These are phyloP conservation scores for Platalea minor DNA, from an alignment of 2,797 vertebrate species.

Conservation along the genomic window DNA sequence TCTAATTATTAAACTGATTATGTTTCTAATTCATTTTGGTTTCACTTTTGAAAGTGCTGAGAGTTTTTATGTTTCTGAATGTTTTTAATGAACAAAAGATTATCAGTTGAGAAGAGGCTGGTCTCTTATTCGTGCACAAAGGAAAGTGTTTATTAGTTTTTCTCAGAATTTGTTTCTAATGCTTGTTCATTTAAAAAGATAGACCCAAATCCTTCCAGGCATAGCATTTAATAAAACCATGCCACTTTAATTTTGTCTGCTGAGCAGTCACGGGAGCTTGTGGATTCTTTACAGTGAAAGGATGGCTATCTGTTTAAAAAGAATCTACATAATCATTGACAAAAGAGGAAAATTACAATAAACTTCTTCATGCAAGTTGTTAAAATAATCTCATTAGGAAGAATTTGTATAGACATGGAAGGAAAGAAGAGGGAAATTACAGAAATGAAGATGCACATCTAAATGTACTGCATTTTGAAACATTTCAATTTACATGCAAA, in stretches of 20 bases:
- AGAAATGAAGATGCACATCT: slow-evolving; percentile 17
- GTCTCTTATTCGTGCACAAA: background rate
- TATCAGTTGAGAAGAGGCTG: background rate
- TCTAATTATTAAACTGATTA: background rate
- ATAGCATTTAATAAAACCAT: background rate
- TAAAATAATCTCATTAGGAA: slow-evolving; percentile 34
- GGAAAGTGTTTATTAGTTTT: background rate
- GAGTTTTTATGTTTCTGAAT: background rate
- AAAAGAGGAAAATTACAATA: background rate
- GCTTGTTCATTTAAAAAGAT: background rate
- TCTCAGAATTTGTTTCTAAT: background rate
- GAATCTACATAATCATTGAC: slow-evolving; percentile 11
- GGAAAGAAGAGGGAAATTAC: slow-evolving; percentile 11
- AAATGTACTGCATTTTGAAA: slow-evolving; percentile 14
- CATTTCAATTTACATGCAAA: slow-evolving; percentile 52
- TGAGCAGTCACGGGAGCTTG: background rate
- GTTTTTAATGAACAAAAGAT: background rate
- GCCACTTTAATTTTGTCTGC: background rate
- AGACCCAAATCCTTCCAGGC: background rate
- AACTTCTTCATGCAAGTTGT: background rate
- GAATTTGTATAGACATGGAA: background rate
- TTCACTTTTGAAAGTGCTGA: background rate
- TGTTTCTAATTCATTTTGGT: background rate
- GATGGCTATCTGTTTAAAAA: background rate
- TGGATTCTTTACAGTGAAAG: background rate